A percentile compares a stretch with the other conserved stretches of the same genome.
These are phyloP conservation scores for Oscheius onirici DNA, from an alignment of 2,888 invertebrate species.

Conservation along the genomic window DNA sequence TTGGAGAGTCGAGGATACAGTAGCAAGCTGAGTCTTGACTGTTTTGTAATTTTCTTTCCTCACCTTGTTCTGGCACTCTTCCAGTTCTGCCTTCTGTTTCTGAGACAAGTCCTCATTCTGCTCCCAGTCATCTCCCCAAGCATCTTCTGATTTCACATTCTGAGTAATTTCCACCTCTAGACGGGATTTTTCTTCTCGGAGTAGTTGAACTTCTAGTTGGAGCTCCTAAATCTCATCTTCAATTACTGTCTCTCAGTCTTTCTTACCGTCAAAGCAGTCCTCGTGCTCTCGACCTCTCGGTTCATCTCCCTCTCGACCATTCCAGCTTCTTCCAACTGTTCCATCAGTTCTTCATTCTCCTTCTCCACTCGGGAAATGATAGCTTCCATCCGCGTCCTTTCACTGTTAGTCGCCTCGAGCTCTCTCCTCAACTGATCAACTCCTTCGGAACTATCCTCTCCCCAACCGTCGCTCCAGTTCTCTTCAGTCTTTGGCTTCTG, in stretches of 20 bases:
- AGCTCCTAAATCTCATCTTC: neutral
- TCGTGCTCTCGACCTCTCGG: neutral
- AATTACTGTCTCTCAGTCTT: neutral
- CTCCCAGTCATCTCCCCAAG: neutral
- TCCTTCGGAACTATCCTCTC: neutral
- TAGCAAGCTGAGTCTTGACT: constrained; percentile 6
- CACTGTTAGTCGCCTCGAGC: neutral
- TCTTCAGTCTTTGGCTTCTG: neutral
- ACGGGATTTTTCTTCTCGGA: constrained; percentile 12
- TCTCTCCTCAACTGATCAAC: neutral
- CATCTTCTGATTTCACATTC: neutral
- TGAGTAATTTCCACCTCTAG: neutral
- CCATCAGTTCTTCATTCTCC: constrained; percentile 15
- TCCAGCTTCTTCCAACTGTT: constrained; percentile 9
- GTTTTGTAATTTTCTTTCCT: too few relatives aligned
- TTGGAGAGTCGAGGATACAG: neutral
- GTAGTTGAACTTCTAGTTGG: constrained; percentile 5
- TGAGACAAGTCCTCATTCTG: neutral
- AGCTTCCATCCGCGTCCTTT: constrained; percentile 1
- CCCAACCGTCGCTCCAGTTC: neutral
- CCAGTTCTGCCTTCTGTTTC: constrained; percentile 10
- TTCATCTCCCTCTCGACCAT: neutral
- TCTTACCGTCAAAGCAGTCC: neutral
- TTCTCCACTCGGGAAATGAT: constrained; percentile 4
- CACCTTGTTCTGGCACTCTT: constrained; percentile 15